Conservation (phyloP, 2,797 vertebrate genomes). For the Dermochelys coriacea region DNA sequence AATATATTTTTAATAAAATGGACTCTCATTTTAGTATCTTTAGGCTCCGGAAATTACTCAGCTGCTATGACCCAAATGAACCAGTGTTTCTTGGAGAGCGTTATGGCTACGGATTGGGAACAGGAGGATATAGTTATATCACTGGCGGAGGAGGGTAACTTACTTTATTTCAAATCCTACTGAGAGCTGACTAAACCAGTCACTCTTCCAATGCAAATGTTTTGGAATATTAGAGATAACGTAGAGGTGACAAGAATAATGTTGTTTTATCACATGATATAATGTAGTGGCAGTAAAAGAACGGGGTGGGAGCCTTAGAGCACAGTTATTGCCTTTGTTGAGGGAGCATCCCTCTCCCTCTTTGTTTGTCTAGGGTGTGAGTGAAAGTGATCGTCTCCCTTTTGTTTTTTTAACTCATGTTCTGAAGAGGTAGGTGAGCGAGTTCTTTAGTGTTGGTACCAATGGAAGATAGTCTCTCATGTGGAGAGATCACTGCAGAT, state of each 20-base stretch:
- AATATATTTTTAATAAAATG: not conserved
- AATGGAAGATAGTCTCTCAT: not conserved
- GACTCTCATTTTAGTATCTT: slow-evolving; percentile 83
- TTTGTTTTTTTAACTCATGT: not conserved
- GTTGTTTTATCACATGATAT: not conserved
- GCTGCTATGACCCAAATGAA: slow-evolving; percentile 91
- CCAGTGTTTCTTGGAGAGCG: slow-evolving; percentile 93
- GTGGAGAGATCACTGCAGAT: not conserved
- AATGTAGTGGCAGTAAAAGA: not conserved
- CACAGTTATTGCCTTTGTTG: not conserved
- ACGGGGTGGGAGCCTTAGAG: too few species aligned
- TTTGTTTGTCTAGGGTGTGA: not conserved
- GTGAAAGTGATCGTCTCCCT: not conserved
- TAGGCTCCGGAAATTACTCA: slow-evolving; percentile 90
- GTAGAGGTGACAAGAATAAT: not conserved
- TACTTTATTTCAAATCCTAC: not conserved
- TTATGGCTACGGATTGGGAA: slow-evolving; percentile 93
- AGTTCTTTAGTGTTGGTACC: not conserved
- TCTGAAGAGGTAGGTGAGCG: not conserved
- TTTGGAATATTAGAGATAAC: not conserved
- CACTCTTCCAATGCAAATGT: not conserved
- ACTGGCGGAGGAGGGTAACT: slow-evolving; percentile 97
- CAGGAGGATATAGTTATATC: slow-evolving; percentile 97
- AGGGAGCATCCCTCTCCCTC: not conserved
- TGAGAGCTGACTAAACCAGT: not conserved